Evolutionary conservation across 2,888 invertebrate species (phyloP).

Genomic region (Tanypteryx hageni): DNA sequence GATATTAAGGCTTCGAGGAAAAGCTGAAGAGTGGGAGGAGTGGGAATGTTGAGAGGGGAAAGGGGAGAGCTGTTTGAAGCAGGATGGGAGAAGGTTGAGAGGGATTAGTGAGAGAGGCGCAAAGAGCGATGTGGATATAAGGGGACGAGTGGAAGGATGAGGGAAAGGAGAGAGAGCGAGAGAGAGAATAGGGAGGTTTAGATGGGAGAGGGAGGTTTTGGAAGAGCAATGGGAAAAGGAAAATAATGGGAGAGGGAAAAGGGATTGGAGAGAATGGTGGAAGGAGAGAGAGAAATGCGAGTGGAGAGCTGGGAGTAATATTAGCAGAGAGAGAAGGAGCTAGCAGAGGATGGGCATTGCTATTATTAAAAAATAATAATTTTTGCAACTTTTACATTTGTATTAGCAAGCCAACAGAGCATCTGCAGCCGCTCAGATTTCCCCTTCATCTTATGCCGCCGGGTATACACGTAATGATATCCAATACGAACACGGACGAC

Average conservation of each 20-base stretch:
- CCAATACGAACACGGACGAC: too few relatives aligned
- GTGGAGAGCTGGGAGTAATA: not conserved
- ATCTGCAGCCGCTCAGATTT: too few relatives aligned
- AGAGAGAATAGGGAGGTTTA: not conserved
- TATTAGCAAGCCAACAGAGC: too few relatives aligned
- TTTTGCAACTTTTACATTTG: too few relatives aligned
- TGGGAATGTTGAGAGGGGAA: not conserved
- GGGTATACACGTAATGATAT: too few relatives aligned
- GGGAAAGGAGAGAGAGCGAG: not conserved
- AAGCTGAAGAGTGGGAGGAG: not conserved
- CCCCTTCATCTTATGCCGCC: too few relatives aligned
- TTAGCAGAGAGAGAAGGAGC: not conserved
- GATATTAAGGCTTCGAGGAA: not conserved
- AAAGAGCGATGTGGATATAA: constrained; percentile 33
- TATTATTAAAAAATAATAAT: too few relatives aligned
- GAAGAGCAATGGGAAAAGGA: not conserved
- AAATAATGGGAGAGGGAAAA: not conserved
- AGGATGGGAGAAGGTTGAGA: constrained; percentile 37
- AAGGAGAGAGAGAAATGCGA: not conserved
- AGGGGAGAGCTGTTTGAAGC: not conserved
- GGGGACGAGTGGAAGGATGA: not conserved
- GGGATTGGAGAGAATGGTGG: not conserved
- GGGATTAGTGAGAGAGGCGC: constrained; percentile 35
- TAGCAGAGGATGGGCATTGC: too few relatives aligned
- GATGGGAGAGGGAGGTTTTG: not conserved